A percentile compares a stretch with the other conserved stretches of the same genome.
phyloP scores from a whole-genome alignment of 1,140 invertebrate genomes.

The Heterodera carotae region DNA sequence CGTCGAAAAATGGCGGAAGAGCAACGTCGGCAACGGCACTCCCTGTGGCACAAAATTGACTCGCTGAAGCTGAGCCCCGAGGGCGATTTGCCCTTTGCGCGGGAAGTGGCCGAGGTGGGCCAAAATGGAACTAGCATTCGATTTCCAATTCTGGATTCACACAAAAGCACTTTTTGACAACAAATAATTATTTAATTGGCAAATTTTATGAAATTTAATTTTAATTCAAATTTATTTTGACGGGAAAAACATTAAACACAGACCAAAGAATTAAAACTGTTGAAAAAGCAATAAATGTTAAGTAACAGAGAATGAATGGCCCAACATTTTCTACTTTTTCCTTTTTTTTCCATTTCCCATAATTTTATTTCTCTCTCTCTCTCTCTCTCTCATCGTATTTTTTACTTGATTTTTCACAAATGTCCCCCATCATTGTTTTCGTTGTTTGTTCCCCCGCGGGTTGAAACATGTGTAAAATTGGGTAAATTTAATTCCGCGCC shows the following conservation, averaged over 20 bases:
- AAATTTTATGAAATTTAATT: no score
- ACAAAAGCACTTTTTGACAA: no score
- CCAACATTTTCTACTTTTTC: no score
- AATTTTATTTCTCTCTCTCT: not conserved
- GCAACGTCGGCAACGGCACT: conserved; percentile 15
- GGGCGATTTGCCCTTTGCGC: conserved; percentile 38
- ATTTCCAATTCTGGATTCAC: no score
- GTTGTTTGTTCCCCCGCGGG: not conserved
- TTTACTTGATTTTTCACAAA: not conserved
- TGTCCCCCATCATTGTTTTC: not conserved
- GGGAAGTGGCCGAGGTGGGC: conserved; percentile 33
- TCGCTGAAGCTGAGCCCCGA: conserved; percentile 39
- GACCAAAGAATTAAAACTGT: no score
- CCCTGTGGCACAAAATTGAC: conserved; percentile 20
- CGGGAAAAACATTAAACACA: no score
- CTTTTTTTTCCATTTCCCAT: not conserved
- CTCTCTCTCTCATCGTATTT: not conserved
- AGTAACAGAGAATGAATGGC: no score
- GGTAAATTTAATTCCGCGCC: not conserved
- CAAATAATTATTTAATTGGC: no score
- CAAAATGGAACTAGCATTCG: no score
- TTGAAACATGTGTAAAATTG: not conserved
- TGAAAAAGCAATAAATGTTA: no score
- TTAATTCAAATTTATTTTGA: no score
- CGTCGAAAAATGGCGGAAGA: conserved; percentile 17